Percentiles rank a stretch among this genome's conserved stretches.
phyloP scores from a whole-genome alignment of 2,888 invertebrate genomes.

The Dynastes grantii region DNA sequence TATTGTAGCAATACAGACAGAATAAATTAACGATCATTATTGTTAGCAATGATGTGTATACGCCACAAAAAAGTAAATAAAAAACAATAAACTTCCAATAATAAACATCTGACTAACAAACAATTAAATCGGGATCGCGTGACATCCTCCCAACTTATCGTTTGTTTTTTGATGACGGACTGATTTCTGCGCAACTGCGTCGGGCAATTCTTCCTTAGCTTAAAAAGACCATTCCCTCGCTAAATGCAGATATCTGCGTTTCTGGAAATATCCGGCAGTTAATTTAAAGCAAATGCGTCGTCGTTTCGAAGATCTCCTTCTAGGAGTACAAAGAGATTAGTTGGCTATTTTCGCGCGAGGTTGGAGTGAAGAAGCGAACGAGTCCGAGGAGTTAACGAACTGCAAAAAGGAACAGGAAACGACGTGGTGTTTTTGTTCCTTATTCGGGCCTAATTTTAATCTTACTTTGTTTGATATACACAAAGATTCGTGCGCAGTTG shows the following conservation, averaged over 20 bases:
- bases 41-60: too few species aligned
- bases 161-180: not conserved
- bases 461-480: not conserved
- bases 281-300: constrained; percentile 7
- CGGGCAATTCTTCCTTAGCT: not conserved
- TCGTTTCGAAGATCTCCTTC: not conserved
- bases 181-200: not conserved
- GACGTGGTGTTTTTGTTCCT: not conserved
- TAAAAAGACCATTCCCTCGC: not conserved
- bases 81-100: not conserved
- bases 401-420: constrained; percentile 7
- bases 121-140: constrained; percentile 1
- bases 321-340: constrained; percentile 12
- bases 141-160: not conserved
- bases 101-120: not conserved
- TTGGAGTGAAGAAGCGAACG: not conserved
- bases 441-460: constrained; percentile 1
- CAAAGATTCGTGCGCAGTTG: not conserved
- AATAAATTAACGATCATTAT: too few species aligned
- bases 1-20: too few species aligned
- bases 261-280: constrained; percentile 18
- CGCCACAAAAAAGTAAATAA: not conserved
- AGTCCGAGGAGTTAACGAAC: not conserved
- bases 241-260: not conserved
- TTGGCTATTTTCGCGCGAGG: constrained; percentile 9